Conservation (phyloP, 2,888 invertebrate genomes). For the Magallana nippona region DNA sequence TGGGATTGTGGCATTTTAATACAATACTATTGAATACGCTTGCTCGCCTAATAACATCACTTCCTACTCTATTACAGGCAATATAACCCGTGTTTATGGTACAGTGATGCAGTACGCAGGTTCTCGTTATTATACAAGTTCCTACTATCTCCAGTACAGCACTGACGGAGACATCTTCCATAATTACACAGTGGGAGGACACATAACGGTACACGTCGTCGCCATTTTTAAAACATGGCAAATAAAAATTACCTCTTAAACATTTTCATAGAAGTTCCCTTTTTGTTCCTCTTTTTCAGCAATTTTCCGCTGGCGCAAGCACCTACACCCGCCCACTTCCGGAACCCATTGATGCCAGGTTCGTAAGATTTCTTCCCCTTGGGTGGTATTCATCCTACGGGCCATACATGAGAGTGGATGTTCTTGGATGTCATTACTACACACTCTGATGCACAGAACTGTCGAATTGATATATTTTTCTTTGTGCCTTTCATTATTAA, state of each 20-base stretch:
- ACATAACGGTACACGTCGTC: background rate
- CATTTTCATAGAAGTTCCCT: too few species aligned
- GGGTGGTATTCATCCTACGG: constrained; percentile 42
- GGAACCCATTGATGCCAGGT: constrained; percentile 44
- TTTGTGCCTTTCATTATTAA: too few species aligned
- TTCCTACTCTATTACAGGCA: too few species aligned
- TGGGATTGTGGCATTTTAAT: too few species aligned
- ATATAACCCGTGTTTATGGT: constrained; percentile 40
- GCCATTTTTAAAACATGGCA: background rate
- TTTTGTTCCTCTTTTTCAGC: constrained; percentile 19
- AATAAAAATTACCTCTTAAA: too few species aligned
- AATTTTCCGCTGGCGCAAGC: constrained; percentile 33
- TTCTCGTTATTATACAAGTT: constrained; percentile 39
- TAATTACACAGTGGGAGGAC: constrained; percentile 36
- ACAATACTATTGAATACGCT: too few species aligned
- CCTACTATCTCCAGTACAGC: constrained; percentile 45
- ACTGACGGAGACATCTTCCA: constrained; percentile 47
- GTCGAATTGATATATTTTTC: too few species aligned
- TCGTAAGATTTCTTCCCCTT: constrained; percentile 45
- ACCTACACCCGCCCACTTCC: constrained; percentile 26
- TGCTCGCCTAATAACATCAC: too few species aligned
- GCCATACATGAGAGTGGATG: constrained; percentile 51
- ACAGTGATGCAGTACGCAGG: constrained; percentile 42
- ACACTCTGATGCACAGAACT: background rate
- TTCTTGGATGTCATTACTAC: constrained; percentile 50